Conservation (phyloP, 2,113 vertebrate genomes). For the Strix uralensis region DNA sequence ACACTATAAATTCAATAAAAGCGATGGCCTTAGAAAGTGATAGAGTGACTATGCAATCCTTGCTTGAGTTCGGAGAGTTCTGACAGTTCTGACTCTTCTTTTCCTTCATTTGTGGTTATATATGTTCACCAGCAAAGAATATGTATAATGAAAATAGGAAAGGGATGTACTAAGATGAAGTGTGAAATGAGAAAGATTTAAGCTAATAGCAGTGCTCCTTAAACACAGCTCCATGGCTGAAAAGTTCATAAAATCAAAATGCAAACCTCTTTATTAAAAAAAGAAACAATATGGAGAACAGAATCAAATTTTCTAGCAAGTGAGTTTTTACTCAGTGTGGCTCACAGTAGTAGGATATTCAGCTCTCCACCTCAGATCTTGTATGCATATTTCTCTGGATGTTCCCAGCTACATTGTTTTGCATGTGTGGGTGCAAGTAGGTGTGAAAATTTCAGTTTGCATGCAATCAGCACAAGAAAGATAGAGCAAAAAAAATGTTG, state of each 20-base stretch:
- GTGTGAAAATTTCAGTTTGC: neutral
- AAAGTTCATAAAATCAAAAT: neutral
- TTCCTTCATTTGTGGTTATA: neutral
- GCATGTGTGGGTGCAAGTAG: neutral
- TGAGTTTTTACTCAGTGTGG: neutral
- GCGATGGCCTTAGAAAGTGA: neutral
- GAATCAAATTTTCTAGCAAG: neutral
- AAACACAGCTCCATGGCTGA: neutral
- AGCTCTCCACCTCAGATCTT: neutral
- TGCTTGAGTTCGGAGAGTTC: neutral
- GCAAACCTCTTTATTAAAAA: neutral
- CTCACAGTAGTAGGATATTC: neutral
- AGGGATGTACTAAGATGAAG: neutral
- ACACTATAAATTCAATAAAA: neutral
- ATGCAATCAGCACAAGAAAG: neutral
- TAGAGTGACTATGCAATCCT: fast-evolving
- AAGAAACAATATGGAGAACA: neutral
- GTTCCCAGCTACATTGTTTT: neutral
- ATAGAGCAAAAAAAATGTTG: neutral
- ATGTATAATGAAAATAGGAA: neutral
- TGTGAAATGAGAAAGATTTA: neutral
- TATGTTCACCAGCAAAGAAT: neutral
- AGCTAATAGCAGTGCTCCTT: neutral
- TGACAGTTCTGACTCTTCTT: neutral
- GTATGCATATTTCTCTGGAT: neutral